phyloP scores from a whole-genome alignment of 2,797 vertebrate species.

The Meda fulgida region DNA sequence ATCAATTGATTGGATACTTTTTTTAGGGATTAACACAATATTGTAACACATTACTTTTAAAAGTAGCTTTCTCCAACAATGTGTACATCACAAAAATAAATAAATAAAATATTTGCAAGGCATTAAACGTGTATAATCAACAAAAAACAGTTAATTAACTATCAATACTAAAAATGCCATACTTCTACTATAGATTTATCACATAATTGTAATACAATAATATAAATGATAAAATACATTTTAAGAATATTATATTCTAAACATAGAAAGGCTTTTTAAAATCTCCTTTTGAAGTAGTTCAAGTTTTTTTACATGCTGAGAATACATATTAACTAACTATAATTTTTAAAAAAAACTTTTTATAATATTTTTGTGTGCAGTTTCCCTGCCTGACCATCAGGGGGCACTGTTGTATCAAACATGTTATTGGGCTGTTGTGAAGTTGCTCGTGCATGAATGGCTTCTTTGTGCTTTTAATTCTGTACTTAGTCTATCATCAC shows the following conservation, averaged over 20 bases:
- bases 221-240: neutral
- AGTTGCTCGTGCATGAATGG: neutral
- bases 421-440: neutral
- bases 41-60: too few species aligned
- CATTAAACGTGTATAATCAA: neutral
- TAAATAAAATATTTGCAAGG: too few species aligned
- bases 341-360: too few species aligned
- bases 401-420: conserved; percentile 49
- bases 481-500: conserved; percentile 43
- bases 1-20: neutral
- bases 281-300: neutral
- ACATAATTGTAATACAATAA: too few species aligned
- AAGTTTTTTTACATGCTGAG: neutral
- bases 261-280: neutral
- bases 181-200: neutral
- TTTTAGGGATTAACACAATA: too few species aligned
- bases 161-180: neutral
- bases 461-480: conserved; percentile 23
- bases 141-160: too few species aligned
- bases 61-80: neutral
- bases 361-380: too few species aligned
- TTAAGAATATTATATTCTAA: neutral
- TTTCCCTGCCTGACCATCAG: conserved; percentile 41
- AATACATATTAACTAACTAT: neutral
- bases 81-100: neutral